These are phyloP conservation scores for Pardalotus punctatus DNA, from an alignment of 2,113 vertebrate genomes.

Conservation along the genomic window DNA sequence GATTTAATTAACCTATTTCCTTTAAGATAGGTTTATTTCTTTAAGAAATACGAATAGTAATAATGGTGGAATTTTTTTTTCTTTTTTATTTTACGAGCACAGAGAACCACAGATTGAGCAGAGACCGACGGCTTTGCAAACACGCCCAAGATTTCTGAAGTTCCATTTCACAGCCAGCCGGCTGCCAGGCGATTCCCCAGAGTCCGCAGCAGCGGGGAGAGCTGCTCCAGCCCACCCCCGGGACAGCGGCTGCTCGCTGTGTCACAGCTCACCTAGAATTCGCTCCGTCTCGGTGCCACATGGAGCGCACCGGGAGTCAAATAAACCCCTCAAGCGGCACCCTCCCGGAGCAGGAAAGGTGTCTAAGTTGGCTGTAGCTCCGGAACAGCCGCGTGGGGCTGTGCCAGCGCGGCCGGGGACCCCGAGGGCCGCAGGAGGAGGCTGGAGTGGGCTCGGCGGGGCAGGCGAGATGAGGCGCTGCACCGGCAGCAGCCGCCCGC, in stretches of 20 bases:
- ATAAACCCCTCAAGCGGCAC: background rate
- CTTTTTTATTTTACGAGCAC: background rate
- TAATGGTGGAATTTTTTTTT: background rate
- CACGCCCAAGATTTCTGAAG: background rate
- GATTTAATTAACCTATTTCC: slow-evolving; percentile 26
- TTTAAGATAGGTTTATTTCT: background rate
- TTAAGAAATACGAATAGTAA: background rate
- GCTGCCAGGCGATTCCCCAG: background rate
- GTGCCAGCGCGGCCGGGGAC: background rate
- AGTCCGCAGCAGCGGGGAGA: background rate
- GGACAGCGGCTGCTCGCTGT: background rate
- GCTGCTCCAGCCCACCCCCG: background rate
- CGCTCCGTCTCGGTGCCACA: background rate
- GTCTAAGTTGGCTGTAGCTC: background rate
- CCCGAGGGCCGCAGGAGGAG: background rate
- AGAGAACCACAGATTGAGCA: background rate
- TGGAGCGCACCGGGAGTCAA: background rate
- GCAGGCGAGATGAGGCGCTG: background rate
- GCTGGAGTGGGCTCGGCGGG: background rate
- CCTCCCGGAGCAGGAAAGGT: background rate
- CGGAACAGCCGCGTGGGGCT: background rate
- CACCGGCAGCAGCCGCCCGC: background rate
- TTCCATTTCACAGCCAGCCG: background rate
- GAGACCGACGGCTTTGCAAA: background rate
- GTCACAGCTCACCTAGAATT: background rate